phyloP scores from a whole-genome alignment of 2,797 vertebrate genomes.

The Spatula versicolor region DNA sequence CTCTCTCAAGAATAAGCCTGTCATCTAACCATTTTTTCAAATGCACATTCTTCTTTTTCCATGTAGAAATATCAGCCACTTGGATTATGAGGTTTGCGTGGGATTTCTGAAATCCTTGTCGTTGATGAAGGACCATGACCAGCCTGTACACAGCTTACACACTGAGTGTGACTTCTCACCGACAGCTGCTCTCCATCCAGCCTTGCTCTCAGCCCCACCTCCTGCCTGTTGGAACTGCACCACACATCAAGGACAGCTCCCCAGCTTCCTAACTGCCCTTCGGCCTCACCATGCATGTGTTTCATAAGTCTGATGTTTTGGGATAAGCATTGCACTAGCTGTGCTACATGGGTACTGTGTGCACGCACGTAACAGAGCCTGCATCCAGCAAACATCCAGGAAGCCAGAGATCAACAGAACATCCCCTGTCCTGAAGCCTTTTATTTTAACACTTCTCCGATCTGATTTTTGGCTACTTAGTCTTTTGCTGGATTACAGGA shows the following conservation, averaged over 20 bases:
- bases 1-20: background rate
- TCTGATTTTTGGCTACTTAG: background rate
- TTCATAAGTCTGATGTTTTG: background rate
- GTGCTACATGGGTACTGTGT: background rate
- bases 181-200: background rate
- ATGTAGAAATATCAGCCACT: background rate
- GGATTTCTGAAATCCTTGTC: background rate
- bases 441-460: background rate
- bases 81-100: background rate
- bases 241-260: background rate
- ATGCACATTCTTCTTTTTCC: background rate
- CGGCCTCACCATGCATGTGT: accelerated
- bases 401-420: background rate
- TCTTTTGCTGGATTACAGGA: slow-evolving; percentile 36
- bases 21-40: background rate
- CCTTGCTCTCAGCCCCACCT: background rate
- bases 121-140: background rate
- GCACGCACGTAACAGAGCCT: background rate
- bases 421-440: background rate
- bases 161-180: background rate
- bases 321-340: background rate
- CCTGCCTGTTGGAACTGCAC: background rate
- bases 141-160: background rate
- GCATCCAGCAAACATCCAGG: background rate
- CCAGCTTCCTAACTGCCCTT: background rate